Percentiles rank a stretch among this genome's conserved stretches.
phyloP scores from a whole-genome alignment of 2,888 invertebrate genomes.

The Epistrophe eligans region DNA sequence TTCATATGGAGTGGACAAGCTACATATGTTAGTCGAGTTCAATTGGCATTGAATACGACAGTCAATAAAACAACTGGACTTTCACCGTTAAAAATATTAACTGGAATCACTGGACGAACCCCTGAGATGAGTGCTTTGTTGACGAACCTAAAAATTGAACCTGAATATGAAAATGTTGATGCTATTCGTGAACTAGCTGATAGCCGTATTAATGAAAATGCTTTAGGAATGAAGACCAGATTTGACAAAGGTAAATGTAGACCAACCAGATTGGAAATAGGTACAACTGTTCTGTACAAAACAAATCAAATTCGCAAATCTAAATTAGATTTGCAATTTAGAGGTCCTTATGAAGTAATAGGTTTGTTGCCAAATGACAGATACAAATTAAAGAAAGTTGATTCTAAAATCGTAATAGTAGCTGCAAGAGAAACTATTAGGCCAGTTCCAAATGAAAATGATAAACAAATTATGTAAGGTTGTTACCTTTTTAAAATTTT shows the following conservation, averaged over 20 bases:
- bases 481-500: no score
- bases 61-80: no score
- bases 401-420: not conserved
- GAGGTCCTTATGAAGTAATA: not conserved
- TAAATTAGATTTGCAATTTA: not conserved
- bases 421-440: not conserved
- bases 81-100: no score
- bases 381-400: not conserved
- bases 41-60: no score
- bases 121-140: not conserved
- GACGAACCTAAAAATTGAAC: not conserved
- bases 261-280: not conserved
- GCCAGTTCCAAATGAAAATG: not conserved
- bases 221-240: not conserved
- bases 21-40: no score
- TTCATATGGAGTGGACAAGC: no score
- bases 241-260: conserved; percentile 15
- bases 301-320: not conserved
- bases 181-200: not conserved
- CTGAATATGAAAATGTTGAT: not conserved
- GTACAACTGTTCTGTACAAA: not conserved
- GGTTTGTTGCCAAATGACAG: conserved; percentile 2
- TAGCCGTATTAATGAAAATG: not conserved
- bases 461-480: no score
- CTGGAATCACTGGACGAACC: no score